phyloP scores from a whole-genome alignment of 2,888 invertebrate species.

The Tyria jacobaeae region DNA sequence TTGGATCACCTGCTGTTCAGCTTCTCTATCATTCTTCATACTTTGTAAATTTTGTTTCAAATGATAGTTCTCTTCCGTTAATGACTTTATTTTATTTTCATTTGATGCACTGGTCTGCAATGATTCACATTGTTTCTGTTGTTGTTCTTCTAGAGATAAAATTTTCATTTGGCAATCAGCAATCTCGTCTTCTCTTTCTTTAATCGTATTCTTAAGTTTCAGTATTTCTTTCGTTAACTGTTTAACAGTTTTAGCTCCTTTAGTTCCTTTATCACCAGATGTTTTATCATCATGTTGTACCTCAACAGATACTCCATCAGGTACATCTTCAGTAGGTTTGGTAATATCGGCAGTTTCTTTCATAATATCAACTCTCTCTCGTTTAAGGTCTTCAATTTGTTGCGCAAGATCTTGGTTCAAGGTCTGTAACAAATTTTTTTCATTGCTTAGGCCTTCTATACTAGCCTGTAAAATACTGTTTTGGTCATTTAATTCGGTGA shows the following conservation, averaged over 20 bases:
- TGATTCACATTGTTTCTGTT: constrained; percentile 77
- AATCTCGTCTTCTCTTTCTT: constrained; percentile 84
- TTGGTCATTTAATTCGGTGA: constrained; percentile 82
- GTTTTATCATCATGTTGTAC: constrained; percentile 73
- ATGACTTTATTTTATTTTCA: constrained; percentile 75
- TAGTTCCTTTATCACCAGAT: constrained; percentile 69
- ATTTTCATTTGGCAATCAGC: constrained; percentile 84
- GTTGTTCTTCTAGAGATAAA: constrained; percentile 80
- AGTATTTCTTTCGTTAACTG: constrained; percentile 84
- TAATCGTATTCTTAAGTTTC: constrained; percentile 80
- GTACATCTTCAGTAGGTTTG: constrained; percentile 69
- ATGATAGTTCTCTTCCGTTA: constrained; percentile 75
- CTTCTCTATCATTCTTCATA: constrained; percentile 61
- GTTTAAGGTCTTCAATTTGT: constrained; percentile 80
- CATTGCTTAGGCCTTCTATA: constrained; percentile 77
- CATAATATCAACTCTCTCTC: constrained; percentile 74
- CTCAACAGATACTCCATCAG: constrained; percentile 65
- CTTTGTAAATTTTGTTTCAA: constrained; percentile 73
- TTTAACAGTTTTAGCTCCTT: constrained; percentile 77
- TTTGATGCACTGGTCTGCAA: constrained; percentile 65
- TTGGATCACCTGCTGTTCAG: constrained; percentile 62
- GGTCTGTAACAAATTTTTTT: constrained; percentile 71
- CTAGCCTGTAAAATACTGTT: constrained; percentile 79
- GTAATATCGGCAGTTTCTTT: constrained; percentile 75
- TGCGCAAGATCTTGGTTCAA: constrained; percentile 70